Conservation (phyloP, 2,888 invertebrate species). For the Globia sparganii region DNA sequence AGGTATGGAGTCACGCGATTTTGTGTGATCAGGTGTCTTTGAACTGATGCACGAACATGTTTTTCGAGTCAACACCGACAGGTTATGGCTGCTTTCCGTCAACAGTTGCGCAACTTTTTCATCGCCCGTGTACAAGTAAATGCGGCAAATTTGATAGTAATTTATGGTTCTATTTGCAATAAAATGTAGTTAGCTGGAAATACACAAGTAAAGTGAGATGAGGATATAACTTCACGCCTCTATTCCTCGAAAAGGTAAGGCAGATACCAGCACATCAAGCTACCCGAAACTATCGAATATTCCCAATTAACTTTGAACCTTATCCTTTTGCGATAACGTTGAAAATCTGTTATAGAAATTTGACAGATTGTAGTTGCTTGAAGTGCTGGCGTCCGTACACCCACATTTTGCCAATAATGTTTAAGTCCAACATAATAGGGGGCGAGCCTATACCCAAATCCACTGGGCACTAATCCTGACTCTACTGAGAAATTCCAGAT, state of each 20-base stretch:
- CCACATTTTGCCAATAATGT: not conserved
- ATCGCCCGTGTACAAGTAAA: constrained; percentile 36
- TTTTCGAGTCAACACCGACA: constrained; percentile 36
- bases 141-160: not conserved
- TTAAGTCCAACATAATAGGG: not conserved
- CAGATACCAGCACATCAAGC: too few relatives aligned
- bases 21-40: constrained; percentile 81
- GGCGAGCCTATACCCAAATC: not conserved
- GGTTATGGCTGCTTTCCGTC: constrained; percentile 34
- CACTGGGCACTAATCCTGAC: not conserved
- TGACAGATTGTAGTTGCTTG: too few relatives aligned
- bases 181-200: not conserved
- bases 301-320: too few relatives aligned
- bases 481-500: not conserved
- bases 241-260: not conserved
- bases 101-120: constrained; percentile 41
- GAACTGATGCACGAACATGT: constrained; percentile 68
- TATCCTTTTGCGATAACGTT: too few relatives aligned
- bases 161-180: constrained; percentile 4
- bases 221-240: not conserved
- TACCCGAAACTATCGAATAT: too few relatives aligned
- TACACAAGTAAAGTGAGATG: not conserved
- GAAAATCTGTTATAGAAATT: too few relatives aligned
- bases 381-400: not conserved
- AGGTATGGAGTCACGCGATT: constrained; percentile 83